A percentile compares a stretch with the other conserved stretches of the same genome.
Conservation (phyloP, 2,113 vertebrate species). For the Sinocyclocheilus maitianheensis region DNA sequence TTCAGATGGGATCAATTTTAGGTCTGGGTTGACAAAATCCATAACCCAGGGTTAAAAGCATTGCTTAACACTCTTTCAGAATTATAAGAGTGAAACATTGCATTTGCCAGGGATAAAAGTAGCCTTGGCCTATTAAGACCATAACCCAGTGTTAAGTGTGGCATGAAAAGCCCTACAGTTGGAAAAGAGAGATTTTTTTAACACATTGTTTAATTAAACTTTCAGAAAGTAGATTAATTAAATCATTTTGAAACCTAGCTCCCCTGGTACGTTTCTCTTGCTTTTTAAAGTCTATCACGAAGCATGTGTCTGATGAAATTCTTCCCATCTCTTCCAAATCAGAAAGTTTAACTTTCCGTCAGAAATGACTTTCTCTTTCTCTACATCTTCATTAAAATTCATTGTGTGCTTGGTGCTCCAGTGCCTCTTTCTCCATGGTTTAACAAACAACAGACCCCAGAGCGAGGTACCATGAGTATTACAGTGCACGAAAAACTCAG, state of each 20-base stretch:
- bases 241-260: neutral
- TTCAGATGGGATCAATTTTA: neutral
- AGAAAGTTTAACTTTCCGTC: slow-evolving; percentile 15
- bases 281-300: slow-evolving; percentile 30
- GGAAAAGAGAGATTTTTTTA: neutral
- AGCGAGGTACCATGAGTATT: slow-evolving; percentile 21
- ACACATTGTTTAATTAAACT: slow-evolving; percentile 11
- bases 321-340: slow-evolving; percentile 14
- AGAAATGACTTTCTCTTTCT: slow-evolving; percentile 13
- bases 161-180: neutral
- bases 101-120: neutral
- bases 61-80: neutral
- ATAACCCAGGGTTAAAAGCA: neutral
- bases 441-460: slow-evolving; percentile 44
- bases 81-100: neutral
- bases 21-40: neutral
- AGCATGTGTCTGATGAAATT: slow-evolving; percentile 4
- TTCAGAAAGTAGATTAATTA: neutral
- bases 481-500: neutral
- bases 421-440: slow-evolving; percentile 44
- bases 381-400: slow-evolving; percentile 37
- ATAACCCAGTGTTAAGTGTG: neutral
- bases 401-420: slow-evolving; percentile 34
- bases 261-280: neutral
- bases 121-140: neutral